Percentiles rank a stretch among this genome's conserved stretches.
phyloP scores from a whole-genome alignment of 2,888 invertebrate species.

The Nemoura dubitans region DNA sequence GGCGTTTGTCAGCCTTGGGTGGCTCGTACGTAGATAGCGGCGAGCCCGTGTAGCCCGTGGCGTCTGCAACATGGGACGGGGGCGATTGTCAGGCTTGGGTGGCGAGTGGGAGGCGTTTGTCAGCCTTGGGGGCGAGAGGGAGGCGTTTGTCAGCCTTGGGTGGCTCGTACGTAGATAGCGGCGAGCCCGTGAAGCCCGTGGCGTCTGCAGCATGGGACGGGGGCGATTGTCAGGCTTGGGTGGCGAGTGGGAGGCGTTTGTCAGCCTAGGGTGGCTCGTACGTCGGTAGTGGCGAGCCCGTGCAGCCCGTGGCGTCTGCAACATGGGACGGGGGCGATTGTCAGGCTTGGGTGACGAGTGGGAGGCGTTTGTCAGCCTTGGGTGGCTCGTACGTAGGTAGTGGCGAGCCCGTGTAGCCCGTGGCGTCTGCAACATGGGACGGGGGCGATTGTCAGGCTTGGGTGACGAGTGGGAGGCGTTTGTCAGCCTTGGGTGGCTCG shows the following conservation, averaged over 20 bases:
- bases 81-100: not conserved
- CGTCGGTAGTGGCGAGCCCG: conserved; percentile 66
- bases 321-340: conserved; percentile 18
- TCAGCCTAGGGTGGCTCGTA: conserved; percentile 61
- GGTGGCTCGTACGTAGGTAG: conserved; percentile 69
- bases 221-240: too few species aligned
- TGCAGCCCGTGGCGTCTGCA: conserved; percentile 57
- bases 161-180: conserved; percentile 69
- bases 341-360: not conserved
- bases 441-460: not conserved
- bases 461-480: too few species aligned
- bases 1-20: conserved; percentile 69
- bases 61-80: conserved; percentile 49
- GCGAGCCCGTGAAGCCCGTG: conserved; percentile 60
- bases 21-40: conserved; percentile 69
- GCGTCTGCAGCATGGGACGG: conserved; percentile 51
- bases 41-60: conserved; percentile 59
- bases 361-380: conserved; percentile 69
- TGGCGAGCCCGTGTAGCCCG: conserved; percentile 60
- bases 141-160: conserved; percentile 70
- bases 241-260: too few species aligned
- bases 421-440: conserved; percentile 52
- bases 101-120: too few species aligned
- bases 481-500: conserved; percentile 59
- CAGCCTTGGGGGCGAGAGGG: not conserved